Conservation (phyloP, 1,140 invertebrate genomes). For the Achroia grisella region DNA sequence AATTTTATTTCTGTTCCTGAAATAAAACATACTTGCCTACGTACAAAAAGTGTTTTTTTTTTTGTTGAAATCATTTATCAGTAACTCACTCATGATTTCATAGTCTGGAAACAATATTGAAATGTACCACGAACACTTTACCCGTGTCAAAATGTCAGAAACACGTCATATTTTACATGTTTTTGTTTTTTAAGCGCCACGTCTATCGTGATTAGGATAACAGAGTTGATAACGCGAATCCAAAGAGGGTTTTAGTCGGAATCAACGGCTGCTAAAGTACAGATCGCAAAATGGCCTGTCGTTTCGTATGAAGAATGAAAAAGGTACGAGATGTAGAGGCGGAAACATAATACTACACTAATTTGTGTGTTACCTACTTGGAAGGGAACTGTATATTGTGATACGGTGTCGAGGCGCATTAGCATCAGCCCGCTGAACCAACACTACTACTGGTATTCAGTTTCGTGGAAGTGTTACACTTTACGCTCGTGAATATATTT, state of each 20-base stretch:
- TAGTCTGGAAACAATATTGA: slow-evolving; percentile 53
- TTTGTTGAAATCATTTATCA: slow-evolving; percentile 1
- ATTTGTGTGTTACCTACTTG: slow-evolving; percentile 58
- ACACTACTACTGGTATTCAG: slow-evolving; percentile 11
- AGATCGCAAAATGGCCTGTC: slow-evolving; percentile 24
- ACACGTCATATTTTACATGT: slow-evolving; percentile 60
- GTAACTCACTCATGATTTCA: slow-evolving; percentile 2
- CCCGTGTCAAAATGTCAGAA: slow-evolving; percentile 66
- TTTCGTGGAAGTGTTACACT: slow-evolving; percentile 65
- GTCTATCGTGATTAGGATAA: slow-evolving; percentile 48
- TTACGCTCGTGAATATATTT: slow-evolving; percentile 38
- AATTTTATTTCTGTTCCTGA: slow-evolving; percentile 10
- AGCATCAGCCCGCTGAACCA: slow-evolving; percentile 29
- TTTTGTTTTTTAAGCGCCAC: slow-evolving; percentile 46
- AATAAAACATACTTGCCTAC: slow-evolving; percentile 6
- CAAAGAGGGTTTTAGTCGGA: background rate
- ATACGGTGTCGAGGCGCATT: slow-evolving; percentile 49
- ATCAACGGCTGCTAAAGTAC: background rate
- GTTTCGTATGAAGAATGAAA: slow-evolving; percentile 38
- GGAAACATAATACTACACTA: slow-evolving; percentile 66
- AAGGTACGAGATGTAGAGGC: slow-evolving; percentile 49
- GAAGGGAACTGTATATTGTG: slow-evolving; percentile 63
- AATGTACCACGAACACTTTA: slow-evolving; percentile 60
- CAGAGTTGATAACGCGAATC: slow-evolving; percentile 26
- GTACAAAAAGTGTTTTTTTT: too few species aligned